Conservation (phyloP, 2,888 invertebrate species). For the Schizotus pectinicornis region DNA sequence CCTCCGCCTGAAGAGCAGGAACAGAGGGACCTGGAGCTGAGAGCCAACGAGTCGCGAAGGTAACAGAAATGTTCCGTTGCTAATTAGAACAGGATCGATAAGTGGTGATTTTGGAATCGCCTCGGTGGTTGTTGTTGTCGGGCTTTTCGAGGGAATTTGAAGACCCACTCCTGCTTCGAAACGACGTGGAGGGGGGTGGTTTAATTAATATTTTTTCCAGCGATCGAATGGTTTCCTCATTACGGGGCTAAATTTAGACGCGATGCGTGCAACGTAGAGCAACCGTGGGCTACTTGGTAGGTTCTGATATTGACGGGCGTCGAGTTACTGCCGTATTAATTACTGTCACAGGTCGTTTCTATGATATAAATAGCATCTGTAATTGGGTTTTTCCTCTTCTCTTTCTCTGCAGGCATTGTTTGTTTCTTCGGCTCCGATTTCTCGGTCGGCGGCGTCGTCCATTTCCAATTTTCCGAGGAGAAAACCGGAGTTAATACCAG, state of each 20-base stretch:
- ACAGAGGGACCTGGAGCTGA: constrained; percentile 56
- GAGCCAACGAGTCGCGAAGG: constrained; percentile 60
- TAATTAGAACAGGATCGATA: no score
- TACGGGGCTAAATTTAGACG: constrained; percentile 41
- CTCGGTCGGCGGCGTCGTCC: no score
- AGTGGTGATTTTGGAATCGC: neutral
- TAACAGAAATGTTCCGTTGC: constrained; percentile 26
- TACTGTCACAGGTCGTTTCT: constrained; percentile 35
- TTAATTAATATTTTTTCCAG: constrained; percentile 35
- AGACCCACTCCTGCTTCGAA: no score
- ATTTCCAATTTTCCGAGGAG: no score
- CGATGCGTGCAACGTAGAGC: constrained; percentile 34
- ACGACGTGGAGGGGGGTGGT: constrained; percentile 5
- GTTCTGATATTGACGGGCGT: constrained; percentile 30
- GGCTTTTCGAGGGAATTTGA: no score
- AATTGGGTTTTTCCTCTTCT: constrained; percentile 36
- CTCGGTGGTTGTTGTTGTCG: neutral
- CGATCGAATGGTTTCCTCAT: constrained; percentile 43
- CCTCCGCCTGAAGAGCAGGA: constrained; percentile 64
- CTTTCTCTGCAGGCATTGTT: constrained; percentile 23
- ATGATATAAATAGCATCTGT: constrained; percentile 34
- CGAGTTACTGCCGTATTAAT: constrained; percentile 36
- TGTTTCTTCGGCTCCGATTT: neutral
- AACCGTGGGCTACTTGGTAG: constrained; percentile 28
- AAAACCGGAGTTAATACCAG: no score